Evolutionary conservation across 1,140 invertebrate genomes (phyloP).

Genomic region (Penaeus chinensis): DNA sequence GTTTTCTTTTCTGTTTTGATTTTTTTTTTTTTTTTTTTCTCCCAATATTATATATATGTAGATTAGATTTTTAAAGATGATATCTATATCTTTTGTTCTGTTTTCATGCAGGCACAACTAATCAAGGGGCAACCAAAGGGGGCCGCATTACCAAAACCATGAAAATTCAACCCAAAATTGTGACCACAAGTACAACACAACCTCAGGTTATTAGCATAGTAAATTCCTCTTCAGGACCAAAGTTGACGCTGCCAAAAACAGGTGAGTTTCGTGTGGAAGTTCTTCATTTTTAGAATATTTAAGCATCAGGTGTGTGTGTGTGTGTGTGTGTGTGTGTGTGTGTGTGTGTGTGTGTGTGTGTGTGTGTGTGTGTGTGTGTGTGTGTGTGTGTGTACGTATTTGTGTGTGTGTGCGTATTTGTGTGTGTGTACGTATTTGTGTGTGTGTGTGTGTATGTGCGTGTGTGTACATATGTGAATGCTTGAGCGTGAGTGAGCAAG

Average conservation of each 20-base stretch:
- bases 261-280: background rate
- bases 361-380: too few species aligned
- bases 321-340: too few species aligned
- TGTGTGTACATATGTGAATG: too few species aligned
- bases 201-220: constrained; percentile 51
- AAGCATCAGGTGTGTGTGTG: too few species aligned
- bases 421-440: too few species aligned
- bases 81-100: background rate
- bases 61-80: background rate
- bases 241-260: constrained; percentile 47
- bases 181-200: constrained; percentile 27
- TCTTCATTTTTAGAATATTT: too few species aligned
- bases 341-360: too few species aligned
- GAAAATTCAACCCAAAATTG: constrained; percentile 54
- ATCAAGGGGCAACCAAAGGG: constrained; percentile 17
- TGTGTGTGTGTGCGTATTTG: too few species aligned
- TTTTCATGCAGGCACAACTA: background rate
- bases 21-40: background rate
- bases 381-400: too few species aligned
- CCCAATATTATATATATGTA: background rate
- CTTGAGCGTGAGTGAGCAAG: too few species aligned
- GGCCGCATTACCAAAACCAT: constrained; percentile 55
- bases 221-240: constrained; percentile 35
- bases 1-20: background rate
- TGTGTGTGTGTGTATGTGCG: too few species aligned